A percentile compares a stretch with the other conserved stretches of the same genome.
Evolutionary conservation across 1,140 invertebrate genomes (phyloP).

Genomic region (Zaprionus vittiger): DNA sequence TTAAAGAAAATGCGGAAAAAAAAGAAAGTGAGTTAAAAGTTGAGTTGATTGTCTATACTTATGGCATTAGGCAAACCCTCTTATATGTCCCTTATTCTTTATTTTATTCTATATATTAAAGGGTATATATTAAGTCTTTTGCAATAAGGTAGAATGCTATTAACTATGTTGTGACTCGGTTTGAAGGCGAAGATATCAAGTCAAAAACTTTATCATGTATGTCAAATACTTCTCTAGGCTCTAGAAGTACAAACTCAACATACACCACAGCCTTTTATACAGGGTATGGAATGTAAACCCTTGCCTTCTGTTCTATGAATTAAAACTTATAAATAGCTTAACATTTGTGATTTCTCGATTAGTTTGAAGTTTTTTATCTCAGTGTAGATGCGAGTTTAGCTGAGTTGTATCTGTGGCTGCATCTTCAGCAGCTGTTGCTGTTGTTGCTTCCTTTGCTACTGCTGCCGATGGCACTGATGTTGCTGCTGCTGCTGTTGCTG

Average conservation of each 20-base stretch:
- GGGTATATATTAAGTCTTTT: not conserved
- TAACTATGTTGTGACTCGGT: too few relatives aligned
- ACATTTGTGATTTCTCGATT: not conserved
- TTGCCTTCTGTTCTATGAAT: not conserved
- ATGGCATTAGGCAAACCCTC: too few relatives aligned
- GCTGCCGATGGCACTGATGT: constrained; percentile 50
- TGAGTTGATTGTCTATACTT: too few relatives aligned
- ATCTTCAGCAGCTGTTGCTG: constrained; percentile 43
- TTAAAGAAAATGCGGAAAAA: not conserved
- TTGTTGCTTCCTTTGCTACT: constrained; percentile 35
- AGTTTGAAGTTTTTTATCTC: constrained; percentile 1
- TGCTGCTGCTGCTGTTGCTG: constrained; percentile 62
- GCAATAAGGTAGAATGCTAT: not conserved
- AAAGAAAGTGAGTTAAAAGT: too few relatives aligned
- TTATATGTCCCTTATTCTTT: rapidly evolving
- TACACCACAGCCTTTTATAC: not conserved
- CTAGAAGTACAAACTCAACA: not conserved
- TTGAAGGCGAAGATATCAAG: too few relatives aligned
- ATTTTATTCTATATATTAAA: not conserved
- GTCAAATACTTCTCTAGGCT: too few relatives aligned
- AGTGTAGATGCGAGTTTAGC: constrained; percentile 36
- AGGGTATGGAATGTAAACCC: not conserved
- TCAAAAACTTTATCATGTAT: too few relatives aligned
- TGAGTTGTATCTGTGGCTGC: constrained; percentile 27
- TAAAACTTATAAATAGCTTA: not conserved